Conservation (phyloP, 1,140 invertebrate species). For the Lepidurus packardi region DNA sequence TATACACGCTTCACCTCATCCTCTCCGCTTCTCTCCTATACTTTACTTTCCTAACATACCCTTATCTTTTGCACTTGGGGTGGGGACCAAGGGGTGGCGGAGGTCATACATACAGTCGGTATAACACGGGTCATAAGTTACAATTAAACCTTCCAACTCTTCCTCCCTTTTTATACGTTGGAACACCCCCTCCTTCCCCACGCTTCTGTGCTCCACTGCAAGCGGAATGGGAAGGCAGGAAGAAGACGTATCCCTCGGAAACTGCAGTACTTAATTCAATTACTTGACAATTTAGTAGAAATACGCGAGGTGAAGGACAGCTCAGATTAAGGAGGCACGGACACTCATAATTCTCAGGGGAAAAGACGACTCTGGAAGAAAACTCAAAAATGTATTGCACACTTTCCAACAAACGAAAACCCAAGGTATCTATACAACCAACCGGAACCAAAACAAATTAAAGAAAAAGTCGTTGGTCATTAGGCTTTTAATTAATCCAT, state of each 20-base stretch:
- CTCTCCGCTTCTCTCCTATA: neutral
- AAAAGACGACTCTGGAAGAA: neutral
- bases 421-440: too few relatives aligned
- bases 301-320: neutral
- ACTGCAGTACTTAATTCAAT: neutral
- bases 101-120: neutral
- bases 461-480: neutral
- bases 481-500: slow-evolving; percentile 10
- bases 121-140: slow-evolving; percentile 1
- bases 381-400: neutral
- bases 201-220: neutral
- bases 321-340: neutral
- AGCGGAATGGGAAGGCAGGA: neutral
- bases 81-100: neutral
- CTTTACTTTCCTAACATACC: neutral
- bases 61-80: neutral
- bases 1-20: slow-evolving; percentile 8
- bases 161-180: neutral
- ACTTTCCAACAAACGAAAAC: neutral
- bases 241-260: neutral
- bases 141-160: neutral
- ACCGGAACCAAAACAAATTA: too few relatives aligned
- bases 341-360: neutral
- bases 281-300: slow-evolving; percentile 1
- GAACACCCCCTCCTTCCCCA: neutral